Conservation (phyloP, 1,140 invertebrate genomes). For the Rhyacophila brunnea region DNA sequence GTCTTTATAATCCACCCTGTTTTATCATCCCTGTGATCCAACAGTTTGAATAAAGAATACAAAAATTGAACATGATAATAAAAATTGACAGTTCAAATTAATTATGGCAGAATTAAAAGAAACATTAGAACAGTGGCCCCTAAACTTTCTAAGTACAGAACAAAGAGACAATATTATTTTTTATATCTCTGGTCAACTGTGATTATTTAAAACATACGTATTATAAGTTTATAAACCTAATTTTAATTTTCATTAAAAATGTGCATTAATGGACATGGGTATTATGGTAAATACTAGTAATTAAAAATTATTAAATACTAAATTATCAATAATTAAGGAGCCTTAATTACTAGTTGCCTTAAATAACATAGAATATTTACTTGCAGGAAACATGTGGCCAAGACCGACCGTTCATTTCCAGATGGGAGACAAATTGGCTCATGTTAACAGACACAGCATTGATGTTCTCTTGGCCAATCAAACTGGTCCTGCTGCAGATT, state of each 20-base stretch:
- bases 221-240: background rate
- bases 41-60: no score
- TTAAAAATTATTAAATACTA: background rate
- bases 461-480: constrained; percentile 43
- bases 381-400: constrained; percentile 67
- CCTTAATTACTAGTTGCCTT: background rate
- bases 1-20: no score
- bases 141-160: no score
- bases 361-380: background rate
- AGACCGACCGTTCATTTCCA: constrained; percentile 64
- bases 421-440: constrained; percentile 58
- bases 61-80: no score
- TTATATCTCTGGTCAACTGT: no score
- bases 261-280: background rate
- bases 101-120: no score
- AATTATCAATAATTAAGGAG: background rate
- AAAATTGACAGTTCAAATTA: no score
- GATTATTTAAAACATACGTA: background rate
- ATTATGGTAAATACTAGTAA: background rate
- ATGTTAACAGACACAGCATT: constrained; percentile 61
- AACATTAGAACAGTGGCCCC: no score
- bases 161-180: no score
- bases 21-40: no score
- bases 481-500: constrained; percentile 43
- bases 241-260: background rate